A percentile compares a stretch with the other conserved stretches of the same genome.
Conservation (phyloP, 2,797 vertebrate species). For the Acrossocheilus wenchowensis region DNA sequence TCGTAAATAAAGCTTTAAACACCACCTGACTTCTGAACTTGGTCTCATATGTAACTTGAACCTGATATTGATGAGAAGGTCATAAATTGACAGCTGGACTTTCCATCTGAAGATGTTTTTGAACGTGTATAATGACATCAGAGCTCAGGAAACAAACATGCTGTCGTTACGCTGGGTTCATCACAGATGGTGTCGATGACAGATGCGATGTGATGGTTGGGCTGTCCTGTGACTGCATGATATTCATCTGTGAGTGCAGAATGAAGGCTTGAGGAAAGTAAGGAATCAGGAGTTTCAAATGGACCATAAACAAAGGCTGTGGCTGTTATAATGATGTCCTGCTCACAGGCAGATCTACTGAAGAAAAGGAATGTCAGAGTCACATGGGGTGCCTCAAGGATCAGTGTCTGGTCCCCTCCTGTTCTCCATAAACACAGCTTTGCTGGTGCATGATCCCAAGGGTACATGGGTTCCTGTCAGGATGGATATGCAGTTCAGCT, state of each 20-base stretch:
- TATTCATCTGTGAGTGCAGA: not conserved
- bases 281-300: not conserved
- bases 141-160: not conserved
- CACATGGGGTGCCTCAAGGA: not conserved
- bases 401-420: not conserved
- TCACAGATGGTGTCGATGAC: not conserved
- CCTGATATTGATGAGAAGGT: not conserved
- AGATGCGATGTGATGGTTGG: not conserved
- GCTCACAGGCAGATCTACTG: not conserved
- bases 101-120: not conserved
- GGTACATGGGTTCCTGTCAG: not conserved
- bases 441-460: not conserved
- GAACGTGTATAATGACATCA: not conserved
- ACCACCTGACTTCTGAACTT: not conserved
- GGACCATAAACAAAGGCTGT: not conserved
- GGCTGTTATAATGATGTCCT: not conserved
- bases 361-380: not conserved
- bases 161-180: not conserved
- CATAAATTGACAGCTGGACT: not conserved
- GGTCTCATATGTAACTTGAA: not conserved
- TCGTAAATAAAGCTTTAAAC: constrained; percentile 25
- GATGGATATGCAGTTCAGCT: too few species aligned
- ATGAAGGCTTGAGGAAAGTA: not conserved
- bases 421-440: not conserved
- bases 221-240: not conserved